Evolutionary conservation across 92 coral and sea anemone genomes (phyloP).

Genomic region (Umimayanthus chanpuru): DNA sequence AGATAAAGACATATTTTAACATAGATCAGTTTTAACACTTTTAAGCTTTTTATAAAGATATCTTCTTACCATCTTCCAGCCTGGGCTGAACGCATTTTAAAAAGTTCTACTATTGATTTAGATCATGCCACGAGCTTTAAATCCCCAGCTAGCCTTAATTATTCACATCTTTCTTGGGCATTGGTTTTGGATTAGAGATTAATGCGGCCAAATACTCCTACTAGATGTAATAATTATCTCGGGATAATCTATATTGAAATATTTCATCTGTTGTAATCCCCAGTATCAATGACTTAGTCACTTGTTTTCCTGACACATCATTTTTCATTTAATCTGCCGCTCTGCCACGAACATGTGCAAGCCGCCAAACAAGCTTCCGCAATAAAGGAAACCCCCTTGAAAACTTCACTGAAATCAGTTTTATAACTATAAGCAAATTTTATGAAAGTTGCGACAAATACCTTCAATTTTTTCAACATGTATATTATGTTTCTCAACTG

Average conservation of each 20-base stretch:
- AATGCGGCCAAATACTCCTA: neutral
- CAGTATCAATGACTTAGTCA: constrained; percentile 6
- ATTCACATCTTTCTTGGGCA: neutral
- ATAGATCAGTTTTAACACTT: too few species aligned
- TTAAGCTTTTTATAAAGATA: too few species aligned
- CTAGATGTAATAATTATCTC: constrained; percentile 20
- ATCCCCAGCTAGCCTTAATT: neutral
- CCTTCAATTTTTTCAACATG: neutral
- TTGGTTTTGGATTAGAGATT: neutral
- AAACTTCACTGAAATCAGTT: neutral
- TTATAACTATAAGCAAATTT: neutral
- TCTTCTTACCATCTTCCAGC: neutral
- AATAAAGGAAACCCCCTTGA: neutral
- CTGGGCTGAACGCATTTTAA: too few species aligned
- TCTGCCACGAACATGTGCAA: constrained; percentile 4
- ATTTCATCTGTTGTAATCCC: constrained; percentile 12
- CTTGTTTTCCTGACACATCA: constrained; percentile 30
- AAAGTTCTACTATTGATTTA: neutral
- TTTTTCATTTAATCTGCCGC: constrained; percentile 45
- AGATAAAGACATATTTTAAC: neutral
- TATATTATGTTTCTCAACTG: neutral
- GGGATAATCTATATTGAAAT: constrained; percentile 1
- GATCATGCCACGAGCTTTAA: neutral
- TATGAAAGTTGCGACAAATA: neutral
- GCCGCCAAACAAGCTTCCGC: constrained; percentile 6